These are phyloP conservation scores for Natrix natrix DNA, from an alignment of 2,797 vertebrate species.

Conservation along the genomic window DNA sequence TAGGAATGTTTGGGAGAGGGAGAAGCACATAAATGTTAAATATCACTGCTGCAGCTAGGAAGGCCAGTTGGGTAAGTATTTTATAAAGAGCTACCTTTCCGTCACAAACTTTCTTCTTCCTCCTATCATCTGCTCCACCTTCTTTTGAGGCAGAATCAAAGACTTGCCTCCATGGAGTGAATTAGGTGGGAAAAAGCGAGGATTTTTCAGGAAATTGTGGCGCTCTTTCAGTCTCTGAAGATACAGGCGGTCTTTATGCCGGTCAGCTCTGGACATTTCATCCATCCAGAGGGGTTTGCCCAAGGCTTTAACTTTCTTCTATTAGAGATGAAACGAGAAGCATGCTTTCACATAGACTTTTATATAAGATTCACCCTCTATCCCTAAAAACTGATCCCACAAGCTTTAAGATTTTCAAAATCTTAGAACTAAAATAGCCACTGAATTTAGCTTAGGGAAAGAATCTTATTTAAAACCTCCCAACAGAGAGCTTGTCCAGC, in stretches of 20 bases:
- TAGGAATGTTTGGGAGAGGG: not conserved
- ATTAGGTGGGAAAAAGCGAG: slow-evolving; percentile 82
- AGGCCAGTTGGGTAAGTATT: not conserved
- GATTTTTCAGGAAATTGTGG: slow-evolving; percentile 83
- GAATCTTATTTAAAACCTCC: not conserved
- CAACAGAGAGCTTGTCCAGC: not conserved
- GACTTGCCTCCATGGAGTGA: slow-evolving; percentile 73
- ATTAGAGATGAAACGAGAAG: slow-evolving; percentile 22
- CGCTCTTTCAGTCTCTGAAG: slow-evolving; percentile 70
- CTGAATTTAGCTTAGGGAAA: not conserved
- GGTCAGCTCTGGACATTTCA: slow-evolving; percentile 58
- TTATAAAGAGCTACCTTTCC: slow-evolving; percentile 70
- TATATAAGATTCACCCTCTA: not conserved
- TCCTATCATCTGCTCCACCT: slow-evolving; percentile 39
- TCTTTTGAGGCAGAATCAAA: slow-evolving; percentile 72
- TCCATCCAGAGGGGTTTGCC: slow-evolving; percentile 66
- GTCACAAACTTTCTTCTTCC: slow-evolving; percentile 35
- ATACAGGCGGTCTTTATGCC: slow-evolving; percentile 48
- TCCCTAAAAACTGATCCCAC: not conserved
- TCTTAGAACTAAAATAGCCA: not conserved
- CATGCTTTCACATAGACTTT: not conserved
- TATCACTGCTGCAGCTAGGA: not conserved
- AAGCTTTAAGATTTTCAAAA: not conserved
- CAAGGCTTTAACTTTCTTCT: slow-evolving; percentile 56
- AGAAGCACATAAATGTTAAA: not conserved